These are phyloP conservation scores for Liasis olivaceus DNA, from an alignment of 2,797 vertebrate species.

Conservation along the genomic window DNA sequence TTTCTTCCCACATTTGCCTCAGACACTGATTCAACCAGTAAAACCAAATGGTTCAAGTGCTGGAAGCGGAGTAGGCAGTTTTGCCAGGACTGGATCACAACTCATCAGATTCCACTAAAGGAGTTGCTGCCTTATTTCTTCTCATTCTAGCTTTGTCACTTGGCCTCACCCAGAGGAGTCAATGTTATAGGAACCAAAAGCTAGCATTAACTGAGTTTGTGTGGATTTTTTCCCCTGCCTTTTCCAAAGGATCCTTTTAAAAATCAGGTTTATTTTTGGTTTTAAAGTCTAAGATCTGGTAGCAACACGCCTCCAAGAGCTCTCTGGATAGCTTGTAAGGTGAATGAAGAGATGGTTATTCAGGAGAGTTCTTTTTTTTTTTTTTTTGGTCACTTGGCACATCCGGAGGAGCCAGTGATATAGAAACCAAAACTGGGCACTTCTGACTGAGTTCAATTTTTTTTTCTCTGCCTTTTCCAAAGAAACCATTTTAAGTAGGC, in stretches of 20 bases:
- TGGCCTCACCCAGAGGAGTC: not conserved
- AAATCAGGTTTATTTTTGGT: not conserved
- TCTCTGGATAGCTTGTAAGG: not conserved
- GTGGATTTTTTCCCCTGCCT: not conserved
- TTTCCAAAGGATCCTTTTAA: not conserved
- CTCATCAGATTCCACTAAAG: not conserved
- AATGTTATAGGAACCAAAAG: not conserved
- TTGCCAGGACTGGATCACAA: not conserved
- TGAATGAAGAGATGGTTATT: not conserved
- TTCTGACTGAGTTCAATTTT: not conserved
- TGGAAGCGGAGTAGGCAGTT: not conserved
- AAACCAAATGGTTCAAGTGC: not conserved
- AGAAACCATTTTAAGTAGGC: not conserved
- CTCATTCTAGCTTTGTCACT: not conserved
- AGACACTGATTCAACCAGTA: not conserved
- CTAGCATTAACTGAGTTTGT: not conserved
- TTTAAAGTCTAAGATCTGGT: not conserved
- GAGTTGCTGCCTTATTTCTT: not conserved
- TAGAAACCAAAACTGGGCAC: not conserved
- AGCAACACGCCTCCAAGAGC: not conserved
- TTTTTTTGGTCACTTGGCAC: not conserved
- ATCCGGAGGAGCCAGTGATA: not conserved
- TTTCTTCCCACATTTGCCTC: not conserved
- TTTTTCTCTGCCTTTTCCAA: too few species aligned
- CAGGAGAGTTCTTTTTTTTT: not conserved